Evolutionary conservation across 2,797 vertebrate species (phyloP).

Genomic region (Orientallactaga sibirica): DNA sequence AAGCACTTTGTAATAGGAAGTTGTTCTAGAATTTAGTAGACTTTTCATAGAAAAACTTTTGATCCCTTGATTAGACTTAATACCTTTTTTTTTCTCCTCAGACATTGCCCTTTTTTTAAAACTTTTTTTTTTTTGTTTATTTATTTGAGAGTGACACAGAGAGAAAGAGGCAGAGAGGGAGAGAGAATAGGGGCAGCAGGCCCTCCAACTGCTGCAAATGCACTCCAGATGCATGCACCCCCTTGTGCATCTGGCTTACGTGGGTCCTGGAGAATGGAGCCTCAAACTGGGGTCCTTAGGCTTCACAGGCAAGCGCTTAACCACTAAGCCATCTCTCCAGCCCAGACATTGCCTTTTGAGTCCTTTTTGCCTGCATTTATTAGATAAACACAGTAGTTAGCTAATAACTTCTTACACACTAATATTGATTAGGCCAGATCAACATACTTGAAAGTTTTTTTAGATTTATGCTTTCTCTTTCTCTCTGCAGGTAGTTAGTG

Average conservation of each 20-base stretch:
- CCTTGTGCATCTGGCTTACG: too few relatives aligned
- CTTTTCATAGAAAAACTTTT: not conserved
- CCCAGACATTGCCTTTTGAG: not conserved
- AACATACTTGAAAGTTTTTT: not conserved
- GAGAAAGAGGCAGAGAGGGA: too few relatives aligned
- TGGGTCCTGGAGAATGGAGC: too few relatives aligned
- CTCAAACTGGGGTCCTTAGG: too few relatives aligned
- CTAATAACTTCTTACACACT: not conserved
- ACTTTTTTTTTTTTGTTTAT: too few relatives aligned
- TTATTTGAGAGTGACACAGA: too few relatives aligned
- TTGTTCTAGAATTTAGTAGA: not conserved
- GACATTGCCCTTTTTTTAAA: not conserved
- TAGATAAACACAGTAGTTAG: not conserved
- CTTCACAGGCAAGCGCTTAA: too few relatives aligned
- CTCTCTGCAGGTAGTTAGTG: constrained; percentile 91
- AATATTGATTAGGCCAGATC: not conserved
- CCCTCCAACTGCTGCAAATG: too few relatives aligned
- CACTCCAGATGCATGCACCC: too few relatives aligned
- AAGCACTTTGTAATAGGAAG: not conserved
- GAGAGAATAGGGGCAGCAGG: too few relatives aligned
- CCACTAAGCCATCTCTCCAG: too few relatives aligned
- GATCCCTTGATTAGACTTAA: not conserved
- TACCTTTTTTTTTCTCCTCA: not conserved
- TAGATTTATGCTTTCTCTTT: not conserved
- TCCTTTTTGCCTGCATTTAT: not conserved